A percentile compares a stretch with the other conserved stretches of the same genome.
These are phyloP conservation scores for Physocephala rufipes DNA, from an alignment of 2,888 invertebrate genomes.

Conservation along the genomic window DNA sequence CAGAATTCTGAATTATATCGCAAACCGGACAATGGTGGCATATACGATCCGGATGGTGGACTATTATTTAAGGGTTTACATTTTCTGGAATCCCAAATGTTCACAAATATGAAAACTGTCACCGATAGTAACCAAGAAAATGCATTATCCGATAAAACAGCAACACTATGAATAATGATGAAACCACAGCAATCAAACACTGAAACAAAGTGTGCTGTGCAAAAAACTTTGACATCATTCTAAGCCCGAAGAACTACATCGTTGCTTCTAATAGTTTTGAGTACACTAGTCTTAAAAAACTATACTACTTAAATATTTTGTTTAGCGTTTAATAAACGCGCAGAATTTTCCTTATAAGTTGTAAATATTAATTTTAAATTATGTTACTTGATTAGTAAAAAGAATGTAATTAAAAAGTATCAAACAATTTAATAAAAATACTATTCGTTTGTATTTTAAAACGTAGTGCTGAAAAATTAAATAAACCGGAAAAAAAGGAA, in stretches of 20 bases:
- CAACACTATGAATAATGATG: not conserved
- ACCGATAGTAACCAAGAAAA: not conserved
- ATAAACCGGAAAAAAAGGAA: no score
- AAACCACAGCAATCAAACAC: not conserved
- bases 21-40: constrained; percentile 47
- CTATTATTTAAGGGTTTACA: constrained; percentile 61
- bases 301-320: no score
- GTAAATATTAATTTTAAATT: no score
- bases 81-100: constrained; percentile 61
- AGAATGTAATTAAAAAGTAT: not conserved
- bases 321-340: no score
- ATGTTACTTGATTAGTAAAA: no score
- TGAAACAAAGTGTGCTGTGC: no score
- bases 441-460: not conserved
- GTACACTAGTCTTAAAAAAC: no score
- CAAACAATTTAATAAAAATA: not conserved
- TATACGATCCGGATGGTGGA: constrained; percentile 57
- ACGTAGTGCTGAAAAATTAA: no score
- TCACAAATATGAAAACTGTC: constrained; percentile 39
- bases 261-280: no score
- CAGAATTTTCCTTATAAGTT: no score
- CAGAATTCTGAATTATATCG: constrained; percentile 42
- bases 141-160: not conserved
- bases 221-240: no score
- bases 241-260: no score